Evolutionary conservation across 2,113 vertebrate genomes (phyloP).

Genomic region (Scomber japonicus): DNA sequence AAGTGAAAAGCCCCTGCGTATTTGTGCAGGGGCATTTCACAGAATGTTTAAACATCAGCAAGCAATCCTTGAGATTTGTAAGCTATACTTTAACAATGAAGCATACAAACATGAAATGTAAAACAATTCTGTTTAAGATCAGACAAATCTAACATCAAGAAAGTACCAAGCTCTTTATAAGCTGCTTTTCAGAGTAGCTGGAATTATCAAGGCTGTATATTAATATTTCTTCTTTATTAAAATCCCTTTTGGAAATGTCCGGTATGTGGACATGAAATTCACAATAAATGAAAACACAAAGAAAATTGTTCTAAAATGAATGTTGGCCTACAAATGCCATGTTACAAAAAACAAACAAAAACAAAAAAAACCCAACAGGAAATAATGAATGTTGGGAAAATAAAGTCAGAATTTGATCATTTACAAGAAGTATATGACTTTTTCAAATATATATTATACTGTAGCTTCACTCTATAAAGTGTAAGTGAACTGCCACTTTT

Average conservation of each 20-base stretch:
- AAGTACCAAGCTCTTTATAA: constrained; percentile 27
- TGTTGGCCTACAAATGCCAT: not conserved
- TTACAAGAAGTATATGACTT: not conserved
- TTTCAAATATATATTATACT: not conserved
- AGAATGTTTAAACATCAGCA: constrained; percentile 63
- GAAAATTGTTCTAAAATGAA: constrained; percentile 6
- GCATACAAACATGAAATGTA: constrained; percentile 65
- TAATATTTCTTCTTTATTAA: not conserved
- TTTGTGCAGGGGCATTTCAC: constrained; percentile 42
- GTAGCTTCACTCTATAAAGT: not conserved
- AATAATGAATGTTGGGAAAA: not conserved
- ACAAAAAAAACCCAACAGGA: not conserved
- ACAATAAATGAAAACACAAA: not conserved
- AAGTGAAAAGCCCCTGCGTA: constrained; percentile 57
- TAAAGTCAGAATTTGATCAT: not conserved
- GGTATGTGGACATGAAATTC: not conserved
- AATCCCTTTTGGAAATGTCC: not conserved
- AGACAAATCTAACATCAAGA: constrained; percentile 11
- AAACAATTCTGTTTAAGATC: constrained; percentile 42
- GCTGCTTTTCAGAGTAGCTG: constrained; percentile 39
- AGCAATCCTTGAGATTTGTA: constrained; percentile 64
- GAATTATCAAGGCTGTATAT: constrained; percentile 32
- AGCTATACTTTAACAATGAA: constrained; percentile 68
- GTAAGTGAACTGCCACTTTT: not conserved
- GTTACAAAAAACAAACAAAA: not conserved